Evolutionary conservation across 2,888 invertebrate species (phyloP).

Genomic region (Ecdyonurus torrentis): DNA sequence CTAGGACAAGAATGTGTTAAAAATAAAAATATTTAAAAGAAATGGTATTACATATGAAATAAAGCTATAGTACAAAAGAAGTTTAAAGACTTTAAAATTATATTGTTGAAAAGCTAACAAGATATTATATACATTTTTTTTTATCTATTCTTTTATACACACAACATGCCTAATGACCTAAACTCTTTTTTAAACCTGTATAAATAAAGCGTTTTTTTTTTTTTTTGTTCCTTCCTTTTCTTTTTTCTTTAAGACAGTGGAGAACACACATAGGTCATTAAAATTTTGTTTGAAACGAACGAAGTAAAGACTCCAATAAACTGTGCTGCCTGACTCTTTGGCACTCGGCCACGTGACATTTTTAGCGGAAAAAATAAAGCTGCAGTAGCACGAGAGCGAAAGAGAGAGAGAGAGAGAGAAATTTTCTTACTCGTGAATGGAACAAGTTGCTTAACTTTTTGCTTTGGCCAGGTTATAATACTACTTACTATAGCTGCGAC

Average conservation of each 20-base stretch:
- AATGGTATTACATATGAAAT: too few species aligned
- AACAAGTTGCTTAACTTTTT: neutral
- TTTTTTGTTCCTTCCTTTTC: neutral
- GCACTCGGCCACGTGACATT: neutral
- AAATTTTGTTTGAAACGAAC: neutral
- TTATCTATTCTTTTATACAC: too few species aligned
- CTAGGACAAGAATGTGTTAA: too few species aligned
- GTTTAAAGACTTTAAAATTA: too few species aligned
- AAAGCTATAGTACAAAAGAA: too few species aligned
- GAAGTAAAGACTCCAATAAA: neutral
- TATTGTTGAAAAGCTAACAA: too few species aligned
- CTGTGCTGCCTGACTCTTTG: neutral
- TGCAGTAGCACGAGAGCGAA: neutral
- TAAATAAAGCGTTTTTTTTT: neutral
- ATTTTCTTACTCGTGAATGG: neutral
- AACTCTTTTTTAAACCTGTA: neutral
- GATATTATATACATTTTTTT: too few species aligned
- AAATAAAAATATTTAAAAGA: too few species aligned
- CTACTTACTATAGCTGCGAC: too few species aligned
- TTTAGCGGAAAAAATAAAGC: neutral
- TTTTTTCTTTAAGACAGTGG: neutral
- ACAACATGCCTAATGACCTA: neutral
- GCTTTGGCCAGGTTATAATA: too few species aligned
- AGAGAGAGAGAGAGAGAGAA: too few species aligned
- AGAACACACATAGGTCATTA: neutral